These are phyloP conservation scores for Bufo gargarizans DNA, from an alignment of 2,113 vertebrate genomes.

Conservation along the genomic window DNA sequence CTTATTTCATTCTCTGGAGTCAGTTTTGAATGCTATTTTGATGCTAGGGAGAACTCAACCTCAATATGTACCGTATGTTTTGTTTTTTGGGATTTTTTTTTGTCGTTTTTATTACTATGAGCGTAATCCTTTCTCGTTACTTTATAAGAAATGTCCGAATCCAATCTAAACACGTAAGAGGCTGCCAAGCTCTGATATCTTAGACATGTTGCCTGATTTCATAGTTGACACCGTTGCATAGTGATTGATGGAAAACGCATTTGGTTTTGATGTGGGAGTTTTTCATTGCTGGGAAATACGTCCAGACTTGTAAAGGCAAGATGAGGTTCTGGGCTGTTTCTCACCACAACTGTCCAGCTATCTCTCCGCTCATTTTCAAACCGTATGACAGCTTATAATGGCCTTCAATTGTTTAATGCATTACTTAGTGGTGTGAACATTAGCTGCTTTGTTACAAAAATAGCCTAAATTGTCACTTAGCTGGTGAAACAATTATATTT, in stretches of 20 bases:
- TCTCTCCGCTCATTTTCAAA: conserved; percentile 17
- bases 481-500: conserved; percentile 6
- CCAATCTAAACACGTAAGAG: conserved; percentile 32
- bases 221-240: conserved; percentile 17
- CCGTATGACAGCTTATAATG: conserved; percentile 5
- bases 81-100: neutral
- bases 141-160: neutral
- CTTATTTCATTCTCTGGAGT: neutral
- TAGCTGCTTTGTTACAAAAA: neutral
- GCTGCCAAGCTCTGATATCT: conserved; percentile 38
- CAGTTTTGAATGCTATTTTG: neutral
- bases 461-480: neutral
- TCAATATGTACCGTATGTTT: neutral
- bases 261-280: conserved; percentile 34
- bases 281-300: conserved; percentile 29
- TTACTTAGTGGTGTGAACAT: neutral
- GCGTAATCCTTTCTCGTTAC: neutral
- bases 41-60: neutral
- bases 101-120: neutral
- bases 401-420: conserved; percentile 4
- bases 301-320: neutral
- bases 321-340: neutral
- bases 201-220: conserved; percentile 23
- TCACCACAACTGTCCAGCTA: conserved; percentile 23
- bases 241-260: conserved; percentile 37